These are phyloP conservation scores for Rhingia rostrata DNA, from an alignment of 2,888 invertebrate species.

Conservation along the genomic window DNA sequence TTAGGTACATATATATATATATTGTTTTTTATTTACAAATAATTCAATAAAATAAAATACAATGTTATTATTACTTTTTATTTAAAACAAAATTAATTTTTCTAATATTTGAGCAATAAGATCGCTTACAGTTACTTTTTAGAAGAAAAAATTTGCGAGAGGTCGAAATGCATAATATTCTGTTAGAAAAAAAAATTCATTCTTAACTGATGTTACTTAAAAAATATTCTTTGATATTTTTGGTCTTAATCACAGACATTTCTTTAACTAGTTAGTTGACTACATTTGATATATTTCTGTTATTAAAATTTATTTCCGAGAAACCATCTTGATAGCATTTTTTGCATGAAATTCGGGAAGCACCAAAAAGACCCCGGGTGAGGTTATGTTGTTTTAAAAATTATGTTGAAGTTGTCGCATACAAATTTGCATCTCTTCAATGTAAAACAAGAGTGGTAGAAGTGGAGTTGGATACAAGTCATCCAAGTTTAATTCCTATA, in stretches of 20 bases:
- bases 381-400: no score
- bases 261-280: slow-evolving; percentile 11
- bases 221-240: slow-evolving; percentile 36
- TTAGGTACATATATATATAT: slow-evolving; percentile 54
- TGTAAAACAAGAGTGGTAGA: no score
- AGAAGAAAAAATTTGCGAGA: neutral
- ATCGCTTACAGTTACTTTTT: slow-evolving; percentile 29
- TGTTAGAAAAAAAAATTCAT: neutral
- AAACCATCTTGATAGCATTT: slow-evolving; percentile 6
- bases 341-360: no score
- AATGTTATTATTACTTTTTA: neutral
- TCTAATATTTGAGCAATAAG: slow-evolving; percentile 62
- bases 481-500: no score
- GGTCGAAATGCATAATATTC: neutral
- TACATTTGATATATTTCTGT: slow-evolving; percentile 11
- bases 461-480: no score
- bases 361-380: no score
- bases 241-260: slow-evolving; percentile 76
- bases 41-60: neutral
- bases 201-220: neutral
- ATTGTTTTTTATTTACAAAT: slow-evolving; percentile 9
- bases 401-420: no score
- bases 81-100: slow-evolving; percentile 1
- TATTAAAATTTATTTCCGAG: neutral
- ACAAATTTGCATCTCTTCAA: no score